Evolutionary conservation across 37 sponge, comb jelly and placozoan genomes (phyloP).

Genomic region (Corticium candelabrum): DNA sequence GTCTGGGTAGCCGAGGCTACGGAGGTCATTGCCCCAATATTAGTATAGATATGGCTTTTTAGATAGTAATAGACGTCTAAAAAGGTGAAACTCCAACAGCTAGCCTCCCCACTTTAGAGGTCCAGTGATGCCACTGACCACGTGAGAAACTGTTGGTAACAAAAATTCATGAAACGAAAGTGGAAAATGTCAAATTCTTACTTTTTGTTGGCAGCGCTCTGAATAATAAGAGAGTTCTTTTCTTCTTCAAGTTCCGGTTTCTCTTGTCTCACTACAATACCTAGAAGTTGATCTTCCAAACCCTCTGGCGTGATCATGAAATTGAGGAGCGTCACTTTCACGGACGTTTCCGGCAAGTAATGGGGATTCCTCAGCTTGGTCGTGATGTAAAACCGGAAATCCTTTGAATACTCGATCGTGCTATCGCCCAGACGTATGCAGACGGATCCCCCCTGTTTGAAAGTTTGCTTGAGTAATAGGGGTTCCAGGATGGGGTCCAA

Average conservation of each 20-base stretch:
- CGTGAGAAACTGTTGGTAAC: too few relatives aligned
- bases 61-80: too few relatives aligned
- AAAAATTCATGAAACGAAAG: not conserved
- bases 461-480: slow-evolving; percentile 93
- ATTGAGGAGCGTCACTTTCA: slow-evolving; percentile 97
- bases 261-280: slow-evolving; percentile 95
- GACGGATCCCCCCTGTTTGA: slow-evolving; percentile 94
- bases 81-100: too few relatives aligned
- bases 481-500: slow-evolving; percentile 96
- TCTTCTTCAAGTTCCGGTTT: slow-evolving; percentile 98
- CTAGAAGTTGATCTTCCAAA: slow-evolving; percentile 93
- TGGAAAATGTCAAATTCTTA: slow-evolving; percentile 7
- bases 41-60: too few relatives aligned
- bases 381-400: slow-evolving; percentile 95
- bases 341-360: slow-evolving; percentile 93
- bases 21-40: too few relatives aligned
- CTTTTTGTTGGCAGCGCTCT: slow-evolving; percentile 36
- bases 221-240: slow-evolving; percentile 86
- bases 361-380: slow-evolving; percentile 96
- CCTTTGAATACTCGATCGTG: slow-evolving; percentile 97
- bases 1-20: too few relatives aligned
- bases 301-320: slow-evolving; percentile 99
- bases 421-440: slow-evolving; percentile 95
- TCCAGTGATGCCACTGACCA: too few relatives aligned
- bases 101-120: too few relatives aligned